phyloP scores from a whole-genome alignment of 2,797 vertebrate species.

The Tarsius wallacei region DNA sequence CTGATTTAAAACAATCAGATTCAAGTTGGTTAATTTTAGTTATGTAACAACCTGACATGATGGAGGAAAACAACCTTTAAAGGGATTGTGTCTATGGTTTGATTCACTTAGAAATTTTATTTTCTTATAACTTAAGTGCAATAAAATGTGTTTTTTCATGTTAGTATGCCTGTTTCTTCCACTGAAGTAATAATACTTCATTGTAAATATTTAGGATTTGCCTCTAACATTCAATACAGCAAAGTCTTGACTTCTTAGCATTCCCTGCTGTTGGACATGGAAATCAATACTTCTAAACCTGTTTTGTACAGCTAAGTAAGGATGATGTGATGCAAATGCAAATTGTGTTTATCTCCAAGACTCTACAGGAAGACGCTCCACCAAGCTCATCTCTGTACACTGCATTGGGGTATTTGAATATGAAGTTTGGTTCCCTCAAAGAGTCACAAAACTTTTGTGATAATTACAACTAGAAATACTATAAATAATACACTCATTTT shows the following conservation, averaged over 20 bases:
- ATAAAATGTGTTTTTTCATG: constrained; percentile 99
- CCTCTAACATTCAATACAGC: background rate
- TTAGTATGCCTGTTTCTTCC: constrained; percentile 90
- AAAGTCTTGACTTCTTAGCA: background rate
- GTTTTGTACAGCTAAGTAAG: constrained; percentile 27
- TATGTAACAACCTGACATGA: constrained; percentile 99
- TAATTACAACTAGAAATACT: background rate
- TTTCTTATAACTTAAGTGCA: constrained; percentile 99
- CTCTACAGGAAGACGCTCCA: background rate
- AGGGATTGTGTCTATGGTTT: constrained; percentile 99
- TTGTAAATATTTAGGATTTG: constrained; percentile 41
- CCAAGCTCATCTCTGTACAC: background rate
- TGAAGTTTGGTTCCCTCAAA: background rate
- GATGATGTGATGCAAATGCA: background rate
- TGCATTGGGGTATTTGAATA: background rate
- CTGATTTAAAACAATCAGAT: constrained; percentile 99
- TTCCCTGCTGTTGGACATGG: background rate
- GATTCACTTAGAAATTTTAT: constrained; percentile 99
- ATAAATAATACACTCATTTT: background rate
- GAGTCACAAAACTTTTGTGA: background rate
- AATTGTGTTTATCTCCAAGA: background rate
- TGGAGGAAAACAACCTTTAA: constrained; percentile 98
- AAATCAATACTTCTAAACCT: background rate
- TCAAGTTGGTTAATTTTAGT: constrained; percentile 99
- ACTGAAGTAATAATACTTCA: constrained; percentile 25